phyloP scores from a whole-genome alignment of 2,113 vertebrate species.

The Nyctibius bracteatus region DNA sequence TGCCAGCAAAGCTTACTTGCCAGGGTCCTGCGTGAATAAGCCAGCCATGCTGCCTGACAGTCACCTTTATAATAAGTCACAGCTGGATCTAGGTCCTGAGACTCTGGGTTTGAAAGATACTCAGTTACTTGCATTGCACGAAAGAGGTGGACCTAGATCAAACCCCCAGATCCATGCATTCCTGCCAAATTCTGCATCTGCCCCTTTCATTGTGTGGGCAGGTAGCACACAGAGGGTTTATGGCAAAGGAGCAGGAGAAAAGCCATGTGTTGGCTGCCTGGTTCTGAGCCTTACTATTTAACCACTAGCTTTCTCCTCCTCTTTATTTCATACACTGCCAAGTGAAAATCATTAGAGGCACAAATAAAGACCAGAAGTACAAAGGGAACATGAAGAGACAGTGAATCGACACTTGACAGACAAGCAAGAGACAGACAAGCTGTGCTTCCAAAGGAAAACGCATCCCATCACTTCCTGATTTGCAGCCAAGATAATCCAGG shows the following conservation, averaged over 20 bases:
- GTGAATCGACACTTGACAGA: neutral
- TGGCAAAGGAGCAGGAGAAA: neutral
- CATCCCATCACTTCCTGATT: constrained; percentile 28
- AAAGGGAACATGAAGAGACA: neutral
- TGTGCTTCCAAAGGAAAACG: neutral
- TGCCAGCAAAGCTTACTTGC: neutral
- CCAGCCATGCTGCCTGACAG: neutral
- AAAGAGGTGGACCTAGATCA: neutral
- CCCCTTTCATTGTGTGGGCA: neutral
- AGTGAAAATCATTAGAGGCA: neutral
- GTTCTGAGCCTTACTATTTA: neutral
- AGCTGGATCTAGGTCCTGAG: neutral
- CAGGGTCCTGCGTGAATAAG: neutral
- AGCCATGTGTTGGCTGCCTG: neutral
- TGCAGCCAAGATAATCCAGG: neutral
- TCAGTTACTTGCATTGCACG: neutral
- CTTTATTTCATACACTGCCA: neutral
- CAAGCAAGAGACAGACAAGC: neutral
- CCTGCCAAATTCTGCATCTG: neutral
- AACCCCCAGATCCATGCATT: neutral
- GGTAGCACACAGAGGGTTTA: neutral
- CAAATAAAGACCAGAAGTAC: neutral
- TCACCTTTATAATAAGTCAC: neutral
- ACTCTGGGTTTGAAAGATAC: neutral
- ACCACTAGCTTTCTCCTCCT: neutral